phyloP scores from a whole-genome alignment of 2,113 vertebrate genomes.

The Hippocampus barbouri region DNA sequence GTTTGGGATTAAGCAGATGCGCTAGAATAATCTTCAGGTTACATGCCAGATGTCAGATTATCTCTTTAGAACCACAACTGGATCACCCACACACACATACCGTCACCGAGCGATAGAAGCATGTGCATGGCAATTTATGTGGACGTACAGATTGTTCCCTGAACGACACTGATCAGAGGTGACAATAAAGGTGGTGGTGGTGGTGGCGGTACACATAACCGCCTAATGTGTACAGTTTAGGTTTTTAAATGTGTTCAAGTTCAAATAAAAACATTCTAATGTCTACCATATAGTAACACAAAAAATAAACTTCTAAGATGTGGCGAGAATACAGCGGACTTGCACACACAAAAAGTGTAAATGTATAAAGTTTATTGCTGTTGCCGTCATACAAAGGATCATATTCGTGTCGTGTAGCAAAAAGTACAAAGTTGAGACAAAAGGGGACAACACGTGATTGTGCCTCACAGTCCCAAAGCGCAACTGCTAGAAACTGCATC shows the following conservation, averaged over 20 bases:
- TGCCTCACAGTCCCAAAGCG: conserved; percentile 57
- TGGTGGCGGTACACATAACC: no score
- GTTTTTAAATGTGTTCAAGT: no score
- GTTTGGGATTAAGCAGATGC: neutral
- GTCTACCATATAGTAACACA: neutral
- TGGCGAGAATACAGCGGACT: neutral
- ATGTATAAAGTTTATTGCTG: conserved; percentile 73
- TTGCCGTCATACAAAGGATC: conserved; percentile 56
- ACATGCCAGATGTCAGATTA: conserved; percentile 54
- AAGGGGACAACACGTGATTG: conserved; percentile 58
- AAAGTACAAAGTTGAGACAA: conserved; percentile 64
- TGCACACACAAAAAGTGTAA: conserved; percentile 37
- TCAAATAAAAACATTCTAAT: neutral
- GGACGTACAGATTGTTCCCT: no score
- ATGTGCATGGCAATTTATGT: no score
- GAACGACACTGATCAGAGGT: no score
- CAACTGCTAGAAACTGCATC: neutral
- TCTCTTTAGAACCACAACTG: conserved; percentile 16
- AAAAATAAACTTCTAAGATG: neutral
- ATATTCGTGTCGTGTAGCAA: conserved; percentile 67
- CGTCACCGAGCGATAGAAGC: neutral
- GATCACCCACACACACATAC: neutral
- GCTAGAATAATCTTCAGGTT: conserved; percentile 67
- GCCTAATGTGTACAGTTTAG: no score
- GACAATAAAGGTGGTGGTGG: no score